Percentiles rank a stretch among this genome's conserved stretches.
phyloP scores from a whole-genome alignment of 2,888 invertebrate genomes.

The Malthinus seriepunctatus region DNA sequence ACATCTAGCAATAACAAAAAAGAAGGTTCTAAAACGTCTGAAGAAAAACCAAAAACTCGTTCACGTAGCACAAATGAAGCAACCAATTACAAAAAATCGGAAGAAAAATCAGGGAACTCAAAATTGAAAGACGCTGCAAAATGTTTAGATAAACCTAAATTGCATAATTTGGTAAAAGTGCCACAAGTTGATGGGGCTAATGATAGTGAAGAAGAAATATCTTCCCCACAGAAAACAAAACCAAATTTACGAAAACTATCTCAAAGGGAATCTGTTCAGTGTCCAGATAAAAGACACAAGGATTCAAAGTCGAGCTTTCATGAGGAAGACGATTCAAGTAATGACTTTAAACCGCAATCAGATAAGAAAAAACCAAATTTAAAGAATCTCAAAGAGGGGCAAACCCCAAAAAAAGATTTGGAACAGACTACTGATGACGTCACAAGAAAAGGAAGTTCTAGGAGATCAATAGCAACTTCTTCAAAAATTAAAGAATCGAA shows the following conservation, averaged over 20 bases:
- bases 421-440: no score
- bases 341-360: constrained; percentile 34
- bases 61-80: neutral
- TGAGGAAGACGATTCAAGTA: constrained; percentile 40
- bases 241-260: constrained; percentile 42
- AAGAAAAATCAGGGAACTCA: neutral
- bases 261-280: constrained; percentile 20
- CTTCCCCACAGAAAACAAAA: constrained; percentile 32
- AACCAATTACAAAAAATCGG: neutral
- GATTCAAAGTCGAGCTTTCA: neutral
- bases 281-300: constrained; percentile 32
- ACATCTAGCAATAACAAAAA: neutral
- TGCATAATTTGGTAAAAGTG: constrained; percentile 15
- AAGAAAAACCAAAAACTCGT: neutral
- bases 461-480: no score
- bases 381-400: constrained; percentile 1
- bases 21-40: neutral
- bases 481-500: no score
- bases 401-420: neutral
- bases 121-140: neutral
- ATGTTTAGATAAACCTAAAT: neutral
- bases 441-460: no score
- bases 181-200: constrained; percentile 40
- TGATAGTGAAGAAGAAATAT: constrained; percentile 28
- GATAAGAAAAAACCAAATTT: constrained; percentile 6